These are phyloP conservation scores for Coenobita brevimanus DNA, from an alignment of 1,140 invertebrate species.

Conservation along the genomic window DNA sequence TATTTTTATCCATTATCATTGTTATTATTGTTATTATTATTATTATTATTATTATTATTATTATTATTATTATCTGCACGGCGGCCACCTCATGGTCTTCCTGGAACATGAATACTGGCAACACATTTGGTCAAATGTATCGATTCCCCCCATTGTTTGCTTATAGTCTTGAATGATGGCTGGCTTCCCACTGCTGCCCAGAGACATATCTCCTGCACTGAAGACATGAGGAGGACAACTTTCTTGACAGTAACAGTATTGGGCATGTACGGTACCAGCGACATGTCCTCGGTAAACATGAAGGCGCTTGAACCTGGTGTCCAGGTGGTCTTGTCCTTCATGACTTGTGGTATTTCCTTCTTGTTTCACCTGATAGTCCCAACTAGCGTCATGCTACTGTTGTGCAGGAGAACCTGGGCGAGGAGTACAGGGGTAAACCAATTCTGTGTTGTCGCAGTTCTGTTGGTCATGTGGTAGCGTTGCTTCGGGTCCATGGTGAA, in stretches of 20 bases:
- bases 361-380: not conserved
- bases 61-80: too few relatives aligned
- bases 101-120: not conserved
- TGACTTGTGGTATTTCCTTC: not conserved
- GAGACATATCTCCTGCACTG: not conserved
- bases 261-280: not conserved
- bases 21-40: too few relatives aligned
- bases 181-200: not conserved
- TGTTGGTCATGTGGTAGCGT: constrained; percentile 36
- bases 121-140: not conserved
- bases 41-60: too few relatives aligned
- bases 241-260: not conserved
- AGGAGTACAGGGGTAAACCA: constrained; percentile 12
- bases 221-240: not conserved
- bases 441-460: not conserved
- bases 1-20: too few relatives aligned
- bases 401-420: not conserved
- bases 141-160: not conserved
- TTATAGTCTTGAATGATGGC: constrained; percentile 1
- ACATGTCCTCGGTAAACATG: not conserved
- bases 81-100: not conserved
- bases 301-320: constrained; percentile 14
- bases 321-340: not conserved
- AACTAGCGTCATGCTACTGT: constrained; percentile 6
- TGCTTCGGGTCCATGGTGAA: constrained; percentile 57